A percentile compares a stretch with the other conserved stretches of the same genome.
These are phyloP conservation scores for Pharmacophagus antenor DNA, from an alignment of 2,888 invertebrate genomes.

Conservation along the genomic window DNA sequence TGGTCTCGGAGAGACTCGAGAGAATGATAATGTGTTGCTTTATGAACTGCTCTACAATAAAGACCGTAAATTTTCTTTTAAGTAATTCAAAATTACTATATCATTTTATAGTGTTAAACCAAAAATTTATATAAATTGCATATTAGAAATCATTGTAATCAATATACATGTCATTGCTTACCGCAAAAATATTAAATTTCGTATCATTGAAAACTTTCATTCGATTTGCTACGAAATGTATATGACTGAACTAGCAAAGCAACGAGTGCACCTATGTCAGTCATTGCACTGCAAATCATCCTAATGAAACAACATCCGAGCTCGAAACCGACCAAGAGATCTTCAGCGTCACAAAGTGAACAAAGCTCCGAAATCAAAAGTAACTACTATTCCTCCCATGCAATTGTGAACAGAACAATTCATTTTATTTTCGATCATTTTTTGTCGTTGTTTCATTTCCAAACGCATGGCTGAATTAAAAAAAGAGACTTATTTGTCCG, in stretches of 20 bases:
- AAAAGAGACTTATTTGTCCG: slow-evolving; percentile 22
- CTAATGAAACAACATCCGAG: background rate
- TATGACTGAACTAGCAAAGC: background rate
- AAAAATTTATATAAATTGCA: background rate
- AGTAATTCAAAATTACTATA: background rate
- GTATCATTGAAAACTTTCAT: background rate
- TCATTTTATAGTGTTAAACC: background rate
- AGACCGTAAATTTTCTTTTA: background rate
- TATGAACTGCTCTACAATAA: background rate
- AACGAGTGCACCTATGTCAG: background rate
- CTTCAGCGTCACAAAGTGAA: background rate
- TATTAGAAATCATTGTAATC: background rate
- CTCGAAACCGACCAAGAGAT: slow-evolving; percentile 1
- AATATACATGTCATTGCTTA: background rate
- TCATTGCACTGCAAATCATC: background rate
- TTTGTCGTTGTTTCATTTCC: slow-evolving; percentile 11
- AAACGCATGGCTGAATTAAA: slow-evolving; percentile 23
- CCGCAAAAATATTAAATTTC: background rate
- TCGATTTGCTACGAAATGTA: background rate
- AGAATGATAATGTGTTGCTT: background rate
- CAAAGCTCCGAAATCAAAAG: background rate
- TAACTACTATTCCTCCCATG: slow-evolving; percentile 4
- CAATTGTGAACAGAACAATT: slow-evolving; percentile 10
- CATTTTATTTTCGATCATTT: slow-evolving; percentile 1
- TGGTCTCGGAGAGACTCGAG: background rate